Base-by-base conservation (phyloP, 2,797 vertebrate species). In the Takifugu ocellatus region DNA sequence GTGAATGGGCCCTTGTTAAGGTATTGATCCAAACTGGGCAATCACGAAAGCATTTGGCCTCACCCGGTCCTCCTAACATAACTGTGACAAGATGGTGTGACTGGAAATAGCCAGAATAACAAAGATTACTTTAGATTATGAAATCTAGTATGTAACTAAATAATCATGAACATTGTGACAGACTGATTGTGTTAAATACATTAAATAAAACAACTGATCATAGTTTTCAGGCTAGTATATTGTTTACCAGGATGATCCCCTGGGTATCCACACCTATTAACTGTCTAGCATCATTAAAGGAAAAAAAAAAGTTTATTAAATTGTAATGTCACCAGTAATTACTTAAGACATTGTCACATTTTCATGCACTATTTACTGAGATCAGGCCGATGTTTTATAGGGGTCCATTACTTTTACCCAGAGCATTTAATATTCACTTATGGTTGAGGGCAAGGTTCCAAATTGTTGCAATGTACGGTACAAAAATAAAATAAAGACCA, bases 11-110 rank as follows among this genome's bases (percentile, higher is more conserved):
- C 62, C 60, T 72, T 68, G 63, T 80, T 76, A 70, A 63, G 56
- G 46, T 54, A 75, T 81, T 0, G 70, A 85, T 79, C 65, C 26
- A 11, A 65, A 56, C 54, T 51, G 70, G 63, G 71, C 79, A 71
- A 73, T 72, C 66, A 67, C 21, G n/a, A 51, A 74, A 31, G 60
- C 70, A 44, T 63, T 74, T 67, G 67, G 12, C 36, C 36, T 39
- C 36, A 39, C 36, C 65, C 53, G 42, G 62, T 62, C 45, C 44
- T 63, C 24, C 29, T 33, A 46, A 56, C n/a, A 29, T 48, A 3
- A 25, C 25, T 49, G 49, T 42, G 51, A 66, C 57, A 63, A 9
- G 5, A 47, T 12, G 5, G 16, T 17, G n/a, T 44, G 43, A 16
- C 15, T 44, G 43, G 16, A 5, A 17, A 44, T 6, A 44, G 5